Conservation (phyloP, 2,888 invertebrate species). For the Nomada goodeniana region DNA sequence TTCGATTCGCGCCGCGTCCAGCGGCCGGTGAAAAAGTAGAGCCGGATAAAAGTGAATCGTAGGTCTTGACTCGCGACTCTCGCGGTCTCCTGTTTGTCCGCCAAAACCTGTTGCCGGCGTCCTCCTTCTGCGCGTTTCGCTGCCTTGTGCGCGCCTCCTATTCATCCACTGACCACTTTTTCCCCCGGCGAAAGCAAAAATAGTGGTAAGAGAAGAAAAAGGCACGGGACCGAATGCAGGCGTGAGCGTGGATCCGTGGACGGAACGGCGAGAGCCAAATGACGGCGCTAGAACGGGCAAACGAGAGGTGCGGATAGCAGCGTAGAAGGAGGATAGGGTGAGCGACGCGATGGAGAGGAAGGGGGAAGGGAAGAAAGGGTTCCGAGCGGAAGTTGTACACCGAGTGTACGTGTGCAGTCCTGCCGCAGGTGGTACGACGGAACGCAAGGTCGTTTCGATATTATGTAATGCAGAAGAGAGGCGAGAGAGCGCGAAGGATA, state of each 20-base stretch:
- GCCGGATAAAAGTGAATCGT: constrained; percentile 61
- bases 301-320: not conserved
- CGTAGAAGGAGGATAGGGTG: not conserved
- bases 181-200: constrained; percentile 61
- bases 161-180: constrained; percentile 58
- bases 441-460: constrained; percentile 74
- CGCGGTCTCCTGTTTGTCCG: constrained; percentile 56
- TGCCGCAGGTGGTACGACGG: constrained; percentile 67
- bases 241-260: constrained; percentile 16
- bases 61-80: constrained; percentile 61
- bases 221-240: constrained; percentile 13
- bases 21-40: constrained; percentile 25
- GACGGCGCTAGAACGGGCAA: not conserved
- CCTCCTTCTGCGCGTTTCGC: constrained; percentile 44
- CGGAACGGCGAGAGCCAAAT: constrained; percentile 1
- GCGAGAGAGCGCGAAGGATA: constrained; percentile 58
- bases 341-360: not conserved
- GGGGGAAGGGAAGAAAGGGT: constrained; percentile 10
- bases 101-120: constrained; percentile 67
- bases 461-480: constrained; percentile 69
- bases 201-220: constrained; percentile 53
- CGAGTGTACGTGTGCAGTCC: constrained; percentile 57
- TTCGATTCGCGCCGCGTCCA: constrained; percentile 54
- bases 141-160: constrained; percentile 36
- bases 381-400: constrained; percentile 63